These are phyloP conservation scores for Hydrocynus forskahlii DNA, from an alignment of 2,797 vertebrate species.

Conservation along the genomic window DNA sequence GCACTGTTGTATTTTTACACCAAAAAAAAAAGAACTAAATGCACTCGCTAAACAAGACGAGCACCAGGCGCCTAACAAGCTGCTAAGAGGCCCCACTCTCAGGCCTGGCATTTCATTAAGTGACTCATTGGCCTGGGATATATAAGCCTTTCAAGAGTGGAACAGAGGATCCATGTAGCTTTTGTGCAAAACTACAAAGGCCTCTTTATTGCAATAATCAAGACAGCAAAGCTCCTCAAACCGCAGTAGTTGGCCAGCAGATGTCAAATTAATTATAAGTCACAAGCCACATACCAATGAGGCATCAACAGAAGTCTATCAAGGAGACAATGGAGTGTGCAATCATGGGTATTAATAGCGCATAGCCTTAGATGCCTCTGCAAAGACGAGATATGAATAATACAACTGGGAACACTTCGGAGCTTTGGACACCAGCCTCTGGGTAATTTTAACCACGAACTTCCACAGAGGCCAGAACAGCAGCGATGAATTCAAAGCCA, in stretches of 20 bases:
- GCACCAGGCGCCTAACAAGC: slow-evolving; percentile 10
- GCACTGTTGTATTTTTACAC: not conserved
- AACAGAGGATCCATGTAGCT: slow-evolving; percentile 14
- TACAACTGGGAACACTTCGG: slow-evolving; percentile 1
- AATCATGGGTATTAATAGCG: slow-evolving; percentile 24
- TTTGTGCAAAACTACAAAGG: slow-evolving; percentile 32
- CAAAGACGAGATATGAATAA: slow-evolving; percentile 41
- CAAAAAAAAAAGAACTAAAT: not conserved
- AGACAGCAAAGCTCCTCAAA: slow-evolving; percentile 21
- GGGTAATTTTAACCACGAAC: slow-evolving; percentile 28
- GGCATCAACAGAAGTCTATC: slow-evolving; percentile 5
- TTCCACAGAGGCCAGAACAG: not conserved
- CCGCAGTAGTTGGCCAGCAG: slow-evolving; percentile 25
- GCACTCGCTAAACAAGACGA: not conserved
- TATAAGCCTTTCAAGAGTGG: slow-evolving; percentile 11
- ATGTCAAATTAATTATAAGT: slow-evolving; percentile 42
- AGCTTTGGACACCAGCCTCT: slow-evolving; percentile 32
- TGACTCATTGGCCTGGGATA: slow-evolving; percentile 38
- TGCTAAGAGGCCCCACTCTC: slow-evolving; percentile 23
- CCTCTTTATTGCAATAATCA: slow-evolving; percentile 34
- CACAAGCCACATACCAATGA: slow-evolving; percentile 17
- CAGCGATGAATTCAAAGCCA: not conserved
- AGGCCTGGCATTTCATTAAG: slow-evolving; percentile 33
- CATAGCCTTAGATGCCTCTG: slow-evolving; percentile 18
- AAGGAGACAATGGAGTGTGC: slow-evolving; percentile 19